Conservation (phyloP, 2,888 invertebrate species). For the Homarus gammarus region DNA sequence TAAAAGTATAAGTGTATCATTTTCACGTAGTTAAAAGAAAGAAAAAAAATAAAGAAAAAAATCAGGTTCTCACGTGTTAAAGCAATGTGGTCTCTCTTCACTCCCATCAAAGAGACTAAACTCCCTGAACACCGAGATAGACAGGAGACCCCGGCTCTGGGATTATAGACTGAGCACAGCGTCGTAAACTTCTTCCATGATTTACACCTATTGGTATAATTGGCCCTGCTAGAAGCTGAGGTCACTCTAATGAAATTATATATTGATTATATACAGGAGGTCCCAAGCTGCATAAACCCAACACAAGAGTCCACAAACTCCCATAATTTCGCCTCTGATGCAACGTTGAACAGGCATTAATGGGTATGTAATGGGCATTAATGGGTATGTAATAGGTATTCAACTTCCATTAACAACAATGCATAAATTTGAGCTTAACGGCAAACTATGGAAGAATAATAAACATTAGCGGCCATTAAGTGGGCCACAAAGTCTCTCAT, state of each 20-base stretch:
- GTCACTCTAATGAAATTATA: slow-evolving; percentile 25
- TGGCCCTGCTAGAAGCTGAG: background rate
- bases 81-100: background rate
- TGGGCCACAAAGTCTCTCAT: background rate
- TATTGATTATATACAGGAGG: slow-evolving; percentile 6
- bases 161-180: background rate
- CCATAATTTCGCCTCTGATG: background rate
- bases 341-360: background rate
- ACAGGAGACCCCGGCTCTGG: too few relatives aligned
- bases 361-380: background rate
- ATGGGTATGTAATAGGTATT: background rate
- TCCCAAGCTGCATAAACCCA: background rate
- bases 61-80: background rate
- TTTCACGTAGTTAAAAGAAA: too few relatives aligned
- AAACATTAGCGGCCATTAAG: background rate
- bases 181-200: background rate
- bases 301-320: background rate
- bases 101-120: background rate
- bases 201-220: slow-evolving; percentile 21
- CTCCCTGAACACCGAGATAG: background rate
- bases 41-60: background rate
- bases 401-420: background rate
- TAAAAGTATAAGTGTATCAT: too few relatives aligned
- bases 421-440: background rate
- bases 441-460: background rate